Base-by-base conservation (phyloP, 23 tunicate species). In the Botrylloides violaceus region DNA sequence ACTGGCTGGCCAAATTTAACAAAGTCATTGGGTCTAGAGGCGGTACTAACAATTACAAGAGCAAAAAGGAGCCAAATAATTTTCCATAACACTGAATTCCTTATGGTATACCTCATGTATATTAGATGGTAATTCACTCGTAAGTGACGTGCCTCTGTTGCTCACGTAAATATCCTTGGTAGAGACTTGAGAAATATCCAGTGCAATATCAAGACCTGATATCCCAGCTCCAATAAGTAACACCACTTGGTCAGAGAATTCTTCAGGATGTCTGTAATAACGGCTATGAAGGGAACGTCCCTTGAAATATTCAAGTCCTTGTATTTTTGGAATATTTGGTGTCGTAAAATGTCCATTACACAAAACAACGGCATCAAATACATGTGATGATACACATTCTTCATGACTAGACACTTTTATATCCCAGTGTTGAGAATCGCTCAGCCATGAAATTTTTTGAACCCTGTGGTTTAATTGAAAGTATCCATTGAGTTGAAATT, bases 281-380 rank as follows among this genome's bases (percentile, higher is more conserved):
- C 77, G 83, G 58, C 88, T 81, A 71, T 88, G 96, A 24, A 88
- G 61, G 18, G 78, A n/a, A 34, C 32, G 57, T 23, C 96, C 96
- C 55, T 65, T 23, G 48, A 88, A 88, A 23, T 58, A 37, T 32
- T 65, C 57, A 32, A 66, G 59, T 32, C 88, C 96, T 20, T 33
- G 43, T 29, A 88, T 81, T 19, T 56, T 1, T 24, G 96, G 96
- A 1, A 73, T 58, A 59, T 72, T 65, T 3, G 96, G 96, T 21
- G 37, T 29, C 19, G 80, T 57, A 58, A 76, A 81, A 66, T 88
- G 96, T n/a, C 96, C 96, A 66, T 78, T 82, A 49, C 96, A 88
- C 2, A 88, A 76, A 55, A 88, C 34, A 19, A 88, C 80, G 12
- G 72, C 87, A 66, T 88, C 96, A 77, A 88, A 88, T 0, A 24